Conservation (phyloP, 2,888 invertebrate genomes). For the Meandrusa payeni region DNA sequence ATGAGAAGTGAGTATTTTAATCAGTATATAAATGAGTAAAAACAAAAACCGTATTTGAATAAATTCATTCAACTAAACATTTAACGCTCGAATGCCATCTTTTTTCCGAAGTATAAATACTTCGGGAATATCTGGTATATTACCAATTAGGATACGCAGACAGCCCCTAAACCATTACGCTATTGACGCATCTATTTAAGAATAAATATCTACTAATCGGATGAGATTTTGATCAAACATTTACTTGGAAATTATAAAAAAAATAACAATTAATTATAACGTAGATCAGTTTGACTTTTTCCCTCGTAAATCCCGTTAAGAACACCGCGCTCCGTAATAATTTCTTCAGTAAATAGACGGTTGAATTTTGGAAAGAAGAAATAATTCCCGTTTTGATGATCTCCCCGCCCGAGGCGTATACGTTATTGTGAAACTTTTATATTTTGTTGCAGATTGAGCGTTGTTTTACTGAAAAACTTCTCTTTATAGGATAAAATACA, state of each 20-base stretch:
- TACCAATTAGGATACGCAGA: no score
- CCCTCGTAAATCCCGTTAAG: constrained; percentile 39
- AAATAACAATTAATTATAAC: not conserved
- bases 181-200: no score
- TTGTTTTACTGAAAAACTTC: constrained; percentile 76
- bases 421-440: constrained; percentile 78
- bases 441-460: constrained; percentile 72
- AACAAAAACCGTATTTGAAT: no score
- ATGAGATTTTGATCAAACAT: no score
- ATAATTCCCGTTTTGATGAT: constrained; percentile 62
- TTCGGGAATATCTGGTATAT: no score
- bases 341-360: constrained; percentile 46
- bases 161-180: not conserved
- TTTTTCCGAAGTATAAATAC: no score
- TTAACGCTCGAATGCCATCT: no score
- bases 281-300: constrained; percentile 15
- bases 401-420: constrained; percentile 68
- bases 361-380: constrained; percentile 58
- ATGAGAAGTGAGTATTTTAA: no score
- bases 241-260: no score
- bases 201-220: no score
- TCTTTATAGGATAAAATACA: constrained; percentile 71
- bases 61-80: no score
- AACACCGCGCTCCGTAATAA: constrained; percentile 42
- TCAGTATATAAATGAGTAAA: no score